Conservation (phyloP, 2,113 vertebrate species). For the Labrus mixtus region DNA sequence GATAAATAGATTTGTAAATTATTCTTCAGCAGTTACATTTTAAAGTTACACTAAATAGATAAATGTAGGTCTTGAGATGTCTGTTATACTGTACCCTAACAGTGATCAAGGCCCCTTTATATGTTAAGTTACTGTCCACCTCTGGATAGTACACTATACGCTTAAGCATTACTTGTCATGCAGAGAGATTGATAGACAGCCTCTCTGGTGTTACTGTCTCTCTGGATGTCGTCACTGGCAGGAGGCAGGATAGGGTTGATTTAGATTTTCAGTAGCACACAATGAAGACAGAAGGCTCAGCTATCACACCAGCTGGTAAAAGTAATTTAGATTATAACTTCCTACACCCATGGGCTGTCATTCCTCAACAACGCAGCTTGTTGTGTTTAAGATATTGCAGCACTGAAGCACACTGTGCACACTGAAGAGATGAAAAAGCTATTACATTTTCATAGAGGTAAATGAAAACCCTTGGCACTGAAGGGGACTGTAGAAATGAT, state of each 20-base stretch:
- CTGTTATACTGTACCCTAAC: no score
- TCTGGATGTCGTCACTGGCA: neutral
- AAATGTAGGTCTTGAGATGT: no score
- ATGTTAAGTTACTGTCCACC: neutral
- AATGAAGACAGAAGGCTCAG: constrained; percentile 28
- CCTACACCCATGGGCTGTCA: constrained; percentile 23
- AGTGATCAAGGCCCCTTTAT: no score
- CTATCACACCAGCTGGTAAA: constrained; percentile 39
- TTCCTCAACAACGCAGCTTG: constrained; percentile 33
- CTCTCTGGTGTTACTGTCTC: neutral
- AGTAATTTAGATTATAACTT: constrained; percentile 48
- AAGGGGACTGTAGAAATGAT: constrained; percentile 12
- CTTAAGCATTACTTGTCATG: no score
- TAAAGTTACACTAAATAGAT: no score
- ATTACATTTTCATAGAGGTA: constrained; percentile 47
- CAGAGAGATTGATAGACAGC: neutral
- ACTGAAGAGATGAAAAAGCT: constrained; percentile 27
- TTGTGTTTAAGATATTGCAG: constrained; percentile 36
- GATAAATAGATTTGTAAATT: no score
- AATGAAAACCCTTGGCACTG: constrained; percentile 37
- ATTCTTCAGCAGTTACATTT: no score
- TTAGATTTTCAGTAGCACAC: constrained; percentile 26
- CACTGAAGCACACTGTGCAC: constrained; percentile 14
- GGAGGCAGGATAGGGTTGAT: constrained; percentile 9
- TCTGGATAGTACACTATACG: neutral